Evolutionary conservation across 2,888 invertebrate species (phyloP), one percentile per base, ranked within the genome.

Genomic region (Euproctis similis): DNA sequence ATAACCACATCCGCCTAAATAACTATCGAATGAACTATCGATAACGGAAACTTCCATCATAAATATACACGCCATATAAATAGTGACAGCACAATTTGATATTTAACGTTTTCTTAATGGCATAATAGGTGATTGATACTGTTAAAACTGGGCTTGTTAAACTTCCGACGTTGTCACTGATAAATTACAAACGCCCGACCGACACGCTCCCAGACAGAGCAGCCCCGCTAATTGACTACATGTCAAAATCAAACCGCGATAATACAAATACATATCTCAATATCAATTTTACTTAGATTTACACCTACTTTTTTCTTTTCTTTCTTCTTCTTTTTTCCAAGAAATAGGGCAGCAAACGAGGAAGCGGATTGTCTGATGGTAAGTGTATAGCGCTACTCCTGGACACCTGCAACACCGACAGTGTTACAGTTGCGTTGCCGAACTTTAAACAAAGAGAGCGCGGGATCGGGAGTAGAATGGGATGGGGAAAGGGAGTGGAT

Each of bases 111-210:
- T 50, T 51, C 42, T 55, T 53, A 60, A 62, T 54, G 53, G 51
- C 53, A 48, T 53, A 63, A 56, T 52, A 50, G n/a, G 59, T 48
- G 51, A 42, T 49, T 38, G 44, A 43, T 54, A 52, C 47, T 50
- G 53, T 61, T 67, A 64, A 59, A 70, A 63, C 63, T 65, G 54
- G 69, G 62, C 63, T 61, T 65, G 69, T 67, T 67, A 59, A 60
- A 71, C 72, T 80, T 80, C 78, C 81, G 76, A 66, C 64, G 70
- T 60, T 75, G 80, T 81, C 77, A 75, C 76, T 75, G 73, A 75
- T 78, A 77, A 80, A 80, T 77, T 75, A 73, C 71, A 55, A 66
- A 55, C 69, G 63, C 62, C n/a, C n/a, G 59, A 62, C 56, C 59
- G 54, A 39, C 48, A 44, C 51, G 54, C 54, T 53, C 58, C 56